Evolutionary conservation across 2,113 vertebrate genomes (phyloP), one percentile per base, ranked within the genome.

Genomic region (Chelonoidis abingdonii): DNA sequence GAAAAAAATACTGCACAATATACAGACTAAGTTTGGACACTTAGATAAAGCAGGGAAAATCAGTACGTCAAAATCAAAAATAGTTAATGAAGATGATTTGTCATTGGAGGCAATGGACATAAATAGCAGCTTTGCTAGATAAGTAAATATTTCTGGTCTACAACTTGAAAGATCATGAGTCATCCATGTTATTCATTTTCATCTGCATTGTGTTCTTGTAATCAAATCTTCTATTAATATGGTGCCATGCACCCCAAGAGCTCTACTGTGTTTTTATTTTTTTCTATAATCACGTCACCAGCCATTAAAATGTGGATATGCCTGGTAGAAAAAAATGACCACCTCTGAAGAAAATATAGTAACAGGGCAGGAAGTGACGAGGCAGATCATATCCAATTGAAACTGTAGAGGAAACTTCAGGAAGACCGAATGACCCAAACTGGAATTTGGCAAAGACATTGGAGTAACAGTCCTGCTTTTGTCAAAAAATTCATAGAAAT

Each of bases 331-430:
- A 78, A 78, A 78, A 47, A 78, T 44, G 25, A 12, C 75, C 41
- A 78, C 75, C 6, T 25, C 24, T 78, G 38, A 44, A 44, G 35
- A n/a, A 25, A 27, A 41, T 10, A 4, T 19, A 82, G 0, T 29
- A 5, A 3, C 16, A 54, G 79, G 22, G 16, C 6, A 56, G 44
- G 1, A 0, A n/a, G 56, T 31, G 57, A 29, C 5, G 0, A 9
- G 8, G 8, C 75, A 78, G 38, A 72, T 44, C 84, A 21, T 4
- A 53, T 57, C 2, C 12, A 22, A 24, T 22, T n/a, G 13, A 29
- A 56, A 57, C n/a, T 38, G 27, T 10, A 62, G 24, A 57, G 65
- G 50, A 10, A 9, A 10, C n/a, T 87, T 31, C 84, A 65, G 56
- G 76, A 83, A 38, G 35, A 90, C 5, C 17, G 12, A 16, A 41